A percentile compares a stretch with the other conserved stretches of the same genome.
phyloP scores from a whole-genome alignment of 2,797 vertebrate genomes.

The Amblyraja radiata region DNA sequence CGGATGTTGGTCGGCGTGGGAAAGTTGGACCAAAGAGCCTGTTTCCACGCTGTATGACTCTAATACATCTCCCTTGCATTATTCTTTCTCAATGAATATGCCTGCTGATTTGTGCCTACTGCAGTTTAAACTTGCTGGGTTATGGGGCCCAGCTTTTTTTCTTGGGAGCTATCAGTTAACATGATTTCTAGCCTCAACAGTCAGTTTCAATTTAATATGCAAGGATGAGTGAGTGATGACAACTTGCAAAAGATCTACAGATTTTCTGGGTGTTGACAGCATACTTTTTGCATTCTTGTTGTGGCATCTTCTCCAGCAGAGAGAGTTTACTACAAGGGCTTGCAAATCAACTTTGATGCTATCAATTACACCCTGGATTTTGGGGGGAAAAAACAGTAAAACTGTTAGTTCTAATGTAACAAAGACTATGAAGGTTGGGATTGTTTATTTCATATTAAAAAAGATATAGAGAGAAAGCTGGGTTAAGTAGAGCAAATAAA shows the following conservation, averaged over 20 bases:
- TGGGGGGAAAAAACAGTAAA: not conserved
- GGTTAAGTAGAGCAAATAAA: not conserved
- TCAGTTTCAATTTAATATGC: not conserved
- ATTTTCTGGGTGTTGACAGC: not conserved
- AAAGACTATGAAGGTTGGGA: not conserved
- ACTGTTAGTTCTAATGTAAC: not conserved
- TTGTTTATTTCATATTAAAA: not conserved
- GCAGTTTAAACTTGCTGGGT: not conserved
- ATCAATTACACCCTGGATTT: not conserved
- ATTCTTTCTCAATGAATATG: too few relatives aligned
- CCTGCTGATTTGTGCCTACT: not conserved
- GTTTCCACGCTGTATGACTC: too few relatives aligned
- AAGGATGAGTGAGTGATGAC: not conserved
- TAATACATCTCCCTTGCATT: too few relatives aligned
- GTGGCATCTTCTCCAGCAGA: not conserved
- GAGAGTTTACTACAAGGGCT: not conserved
- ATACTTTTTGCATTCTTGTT: not conserved
- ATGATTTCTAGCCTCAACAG: not conserved
- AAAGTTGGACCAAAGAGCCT: too few relatives aligned
- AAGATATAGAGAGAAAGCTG: not conserved
- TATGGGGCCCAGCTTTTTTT: not conserved
- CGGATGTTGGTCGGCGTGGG: too few relatives aligned
- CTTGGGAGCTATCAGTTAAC: not conserved
- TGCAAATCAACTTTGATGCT: not conserved
- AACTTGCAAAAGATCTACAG: not conserved